A percentile compares a stretch with the other conserved stretches of the same genome.
Evolutionary conservation across 2,888 invertebrate genomes (phyloP).

Genomic region (Diaperis boleti): DNA sequence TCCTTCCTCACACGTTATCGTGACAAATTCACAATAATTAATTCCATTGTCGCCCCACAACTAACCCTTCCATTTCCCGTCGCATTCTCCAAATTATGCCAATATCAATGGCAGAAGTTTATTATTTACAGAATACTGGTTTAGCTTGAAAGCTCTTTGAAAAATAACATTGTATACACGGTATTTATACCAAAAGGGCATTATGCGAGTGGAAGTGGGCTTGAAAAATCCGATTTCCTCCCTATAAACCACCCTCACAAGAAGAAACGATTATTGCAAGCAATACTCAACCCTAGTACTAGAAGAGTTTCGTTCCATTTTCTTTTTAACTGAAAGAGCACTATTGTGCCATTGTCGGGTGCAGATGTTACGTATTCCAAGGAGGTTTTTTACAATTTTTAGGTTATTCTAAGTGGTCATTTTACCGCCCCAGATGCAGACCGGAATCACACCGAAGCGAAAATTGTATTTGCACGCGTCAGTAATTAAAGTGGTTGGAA

Average conservation of each 20-base stretch:
- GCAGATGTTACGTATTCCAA: slow-evolving; percentile 43
- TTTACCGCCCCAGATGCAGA: slow-evolving; percentile 12
- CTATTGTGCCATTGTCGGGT: slow-evolving; percentile 42
- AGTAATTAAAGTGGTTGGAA: slow-evolving; percentile 30
- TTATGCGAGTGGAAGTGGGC: slow-evolving; percentile 66
- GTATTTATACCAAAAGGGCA: slow-evolving; percentile 58
- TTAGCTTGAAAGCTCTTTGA: slow-evolving; percentile 56
- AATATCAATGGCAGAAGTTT: slow-evolving; percentile 60
- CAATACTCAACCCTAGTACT: slow-evolving; percentile 44
- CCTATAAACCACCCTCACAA: slow-evolving; percentile 63
- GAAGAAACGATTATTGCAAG: slow-evolving; percentile 52
- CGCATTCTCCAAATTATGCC: slow-evolving; percentile 54
- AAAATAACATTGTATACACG: slow-evolving; percentile 59
- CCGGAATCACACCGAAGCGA: slow-evolving; percentile 9
- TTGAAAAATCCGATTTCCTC: slow-evolving; percentile 67
- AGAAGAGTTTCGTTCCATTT: slow-evolving; percentile 35
- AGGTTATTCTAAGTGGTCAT: slow-evolving; percentile 34
- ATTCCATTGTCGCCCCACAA: not conserved
- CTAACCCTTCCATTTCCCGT: slow-evolving; percentile 14
- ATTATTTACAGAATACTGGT: slow-evolving; percentile 54
- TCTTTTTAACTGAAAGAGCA: slow-evolving; percentile 25
- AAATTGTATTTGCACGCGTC: slow-evolving; percentile 29
- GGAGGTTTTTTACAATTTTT: slow-evolving; percentile 35
- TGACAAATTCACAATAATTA: slow-evolving; percentile 22
- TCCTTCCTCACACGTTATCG: slow-evolving; percentile 7